A percentile compares a stretch with the other conserved stretches of the same genome.
phyloP scores from a whole-genome alignment of 2,113 vertebrate species.

The Vulpes ferrilata region DNA sequence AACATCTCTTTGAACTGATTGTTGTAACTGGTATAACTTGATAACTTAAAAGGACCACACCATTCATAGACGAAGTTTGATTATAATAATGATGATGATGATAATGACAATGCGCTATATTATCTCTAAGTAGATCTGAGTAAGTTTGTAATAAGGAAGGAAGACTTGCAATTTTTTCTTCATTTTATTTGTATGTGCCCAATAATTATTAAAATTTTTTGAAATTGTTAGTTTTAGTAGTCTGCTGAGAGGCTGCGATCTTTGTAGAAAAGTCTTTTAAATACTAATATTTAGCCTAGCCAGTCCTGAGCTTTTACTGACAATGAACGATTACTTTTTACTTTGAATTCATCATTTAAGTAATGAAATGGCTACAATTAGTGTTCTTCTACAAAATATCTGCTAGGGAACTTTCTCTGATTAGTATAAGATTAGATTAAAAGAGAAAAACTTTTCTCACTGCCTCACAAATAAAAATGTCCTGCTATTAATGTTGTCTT shows the following conservation, averaged over 20 bases:
- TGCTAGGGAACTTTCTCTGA: not conserved
- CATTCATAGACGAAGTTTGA: not conserved
- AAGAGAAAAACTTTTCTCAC: not conserved
- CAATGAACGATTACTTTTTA: not conserved
- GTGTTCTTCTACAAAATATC: not conserved
- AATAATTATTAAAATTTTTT: conserved; percentile 1
- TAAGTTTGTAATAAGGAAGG: not conserved
- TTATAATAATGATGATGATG: not conserved
- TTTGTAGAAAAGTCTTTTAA: conserved; percentile 9
- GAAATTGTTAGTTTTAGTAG: not conserved
- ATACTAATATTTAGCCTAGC: not conserved
- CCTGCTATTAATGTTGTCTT: not conserved
- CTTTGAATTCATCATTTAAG: not conserved
- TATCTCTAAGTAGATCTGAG: not conserved
- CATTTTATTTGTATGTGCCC: not conserved
- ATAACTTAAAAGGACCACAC: not conserved
- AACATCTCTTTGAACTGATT: not conserved
- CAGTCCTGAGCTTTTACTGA: not conserved
- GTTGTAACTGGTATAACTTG: not conserved
- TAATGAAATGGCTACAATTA: not conserved
- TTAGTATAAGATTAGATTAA: conserved; percentile 22
- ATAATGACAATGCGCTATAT: not conserved
- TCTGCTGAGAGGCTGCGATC: not conserved
- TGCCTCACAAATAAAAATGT: not conserved
- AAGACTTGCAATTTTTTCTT: not conserved